These are phyloP conservation scores for Cephus cinctus DNA, from an alignment of 1,140 invertebrate species.

Conservation along the genomic window DNA sequence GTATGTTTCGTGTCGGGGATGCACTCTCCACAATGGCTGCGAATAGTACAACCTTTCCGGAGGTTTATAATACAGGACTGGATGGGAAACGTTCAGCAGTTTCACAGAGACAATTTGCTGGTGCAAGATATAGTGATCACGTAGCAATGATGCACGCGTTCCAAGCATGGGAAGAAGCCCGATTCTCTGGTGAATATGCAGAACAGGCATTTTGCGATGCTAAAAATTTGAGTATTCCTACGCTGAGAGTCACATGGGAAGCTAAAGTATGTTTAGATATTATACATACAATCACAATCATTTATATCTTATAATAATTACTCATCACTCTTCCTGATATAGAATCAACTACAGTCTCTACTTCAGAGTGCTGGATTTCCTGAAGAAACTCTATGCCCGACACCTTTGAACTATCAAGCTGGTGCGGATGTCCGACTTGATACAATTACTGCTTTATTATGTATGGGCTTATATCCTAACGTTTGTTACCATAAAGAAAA, in stretches of 20 bases:
- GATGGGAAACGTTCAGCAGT: conserved; percentile 68
- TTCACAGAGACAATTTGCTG: conserved; percentile 81
- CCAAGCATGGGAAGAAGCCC: conserved; percentile 82
- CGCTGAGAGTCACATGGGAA: conserved; percentile 86
- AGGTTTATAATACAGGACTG: conserved; percentile 73
- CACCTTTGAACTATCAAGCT: conserved; percentile 72
- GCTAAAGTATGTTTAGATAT: conserved; percentile 66
- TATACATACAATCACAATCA: not conserved
- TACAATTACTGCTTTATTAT: conserved; percentile 80
- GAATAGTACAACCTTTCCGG: conserved; percentile 88
- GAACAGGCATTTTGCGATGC: conserved; percentile 87
- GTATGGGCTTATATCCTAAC: conserved; percentile 94
- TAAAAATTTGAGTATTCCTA: conserved; percentile 85
- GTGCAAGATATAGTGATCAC: conserved; percentile 88
- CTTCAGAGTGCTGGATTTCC: conserved; percentile 83
- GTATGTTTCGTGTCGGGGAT: conserved; percentile 84
- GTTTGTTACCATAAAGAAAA: conserved; percentile 95
- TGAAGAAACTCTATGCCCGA: conserved; percentile 73
- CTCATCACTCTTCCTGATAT: conserved; percentile 18
- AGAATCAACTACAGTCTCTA: conserved; percentile 86
- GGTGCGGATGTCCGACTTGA: conserved; percentile 82
- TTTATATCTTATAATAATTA: not conserved
- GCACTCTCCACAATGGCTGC: conserved; percentile 91
- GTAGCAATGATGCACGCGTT: conserved; percentile 93
- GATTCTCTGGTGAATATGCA: conserved; percentile 72